A percentile compares a stretch with the other conserved stretches of the same genome.
These are phyloP conservation scores for Rhombomys opimus DNA, from an alignment of 2,113 vertebrate genomes.

Conservation along the genomic window DNA sequence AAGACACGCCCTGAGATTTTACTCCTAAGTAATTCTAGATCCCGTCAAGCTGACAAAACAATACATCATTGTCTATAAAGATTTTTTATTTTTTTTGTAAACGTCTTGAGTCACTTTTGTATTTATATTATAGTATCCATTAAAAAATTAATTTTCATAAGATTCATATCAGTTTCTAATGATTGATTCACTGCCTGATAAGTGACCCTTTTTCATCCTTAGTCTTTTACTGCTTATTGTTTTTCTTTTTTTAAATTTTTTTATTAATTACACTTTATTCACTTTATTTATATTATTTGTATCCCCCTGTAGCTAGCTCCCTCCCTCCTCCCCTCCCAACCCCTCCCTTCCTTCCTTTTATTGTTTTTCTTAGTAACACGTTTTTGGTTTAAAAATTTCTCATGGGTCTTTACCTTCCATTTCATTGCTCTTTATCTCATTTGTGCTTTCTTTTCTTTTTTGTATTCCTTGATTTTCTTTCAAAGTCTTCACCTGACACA, in stretches of 20 bases:
- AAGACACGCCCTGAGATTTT: neutral
- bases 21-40: neutral
- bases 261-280: no score
- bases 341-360: no score
- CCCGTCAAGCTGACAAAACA: neutral
- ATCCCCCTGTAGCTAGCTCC: no score
- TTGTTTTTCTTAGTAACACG: neutral
- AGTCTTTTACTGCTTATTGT: neutral
- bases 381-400: neutral
- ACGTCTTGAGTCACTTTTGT: slow-evolving; percentile 1
- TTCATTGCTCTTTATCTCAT: slow-evolving; percentile 20
- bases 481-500: neutral
- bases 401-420: neutral
- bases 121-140: neutral
- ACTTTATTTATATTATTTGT: no score
- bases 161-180: neutral
- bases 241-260: no score
- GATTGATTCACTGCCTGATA: neutral
- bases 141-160: neutral
- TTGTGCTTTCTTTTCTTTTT: neutral
- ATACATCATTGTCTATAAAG: neutral
- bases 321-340: no score
- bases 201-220: neutral
- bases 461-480: neutral
- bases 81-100: neutral